Evolutionary conservation across 2,797 vertebrate genomes (phyloP), one percentile per base, ranked within the genome.

Genomic region (Syndactyla subalaris): DNA sequence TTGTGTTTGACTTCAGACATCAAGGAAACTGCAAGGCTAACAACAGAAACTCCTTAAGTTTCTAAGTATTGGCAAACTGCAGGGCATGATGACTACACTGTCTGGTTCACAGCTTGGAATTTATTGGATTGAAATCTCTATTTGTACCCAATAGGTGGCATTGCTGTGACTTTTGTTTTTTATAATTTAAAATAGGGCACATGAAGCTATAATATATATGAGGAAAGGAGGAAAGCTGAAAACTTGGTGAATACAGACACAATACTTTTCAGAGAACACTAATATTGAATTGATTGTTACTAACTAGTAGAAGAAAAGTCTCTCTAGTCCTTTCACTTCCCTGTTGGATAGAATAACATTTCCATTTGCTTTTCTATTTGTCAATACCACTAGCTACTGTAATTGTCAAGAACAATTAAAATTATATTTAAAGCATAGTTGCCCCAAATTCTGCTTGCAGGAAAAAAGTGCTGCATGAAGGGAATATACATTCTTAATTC

Each of bases 311-410:
- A 84, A 12, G 13, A 80, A 86, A 81, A 21, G 5, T 45, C 8
- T 27, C 14, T 62, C 39, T 66, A 71, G 12, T 14, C 17, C 3
- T 59, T 80, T 80, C 59, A n/a, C 12, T 77, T 88, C 29, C 41
- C 26, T 63, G 20, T 55, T 63, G 34, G 14, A 36, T 75, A 72
- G 19, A n/a, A 55, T 23, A 68, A 18, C 12, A 86, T 95, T 93
- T 92, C 24, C 57, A 39, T 84, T 81, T 95, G 14, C 3, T 80
- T 90, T 84, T 92, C 63, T 89, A 74, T 83, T 54, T 83, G 61
- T 66, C 66, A 80, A 66, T 89, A 71, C 7, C 21, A 21, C 72
- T 90, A n/a, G 29, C 52, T 66, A 93, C 8, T 79, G 41, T 39
- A 90, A 57, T 83, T 43, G 16, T 6, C 34, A 30, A 30, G 74